Evolutionary conservation across 2,888 invertebrate genomes (phyloP).

Genomic region (Incurvaria masculella): DNA sequence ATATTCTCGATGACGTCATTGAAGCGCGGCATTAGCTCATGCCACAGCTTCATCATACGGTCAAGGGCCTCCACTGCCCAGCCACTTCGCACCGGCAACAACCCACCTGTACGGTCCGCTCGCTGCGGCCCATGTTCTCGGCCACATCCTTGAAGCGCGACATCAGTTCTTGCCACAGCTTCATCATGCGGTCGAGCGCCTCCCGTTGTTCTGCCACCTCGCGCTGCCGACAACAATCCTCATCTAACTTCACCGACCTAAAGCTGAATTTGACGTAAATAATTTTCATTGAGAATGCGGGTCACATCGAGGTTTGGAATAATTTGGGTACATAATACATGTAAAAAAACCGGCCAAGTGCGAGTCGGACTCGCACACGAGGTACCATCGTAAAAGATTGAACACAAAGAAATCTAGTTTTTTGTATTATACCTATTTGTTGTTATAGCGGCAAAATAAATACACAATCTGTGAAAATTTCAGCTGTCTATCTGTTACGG

Average conservation of each 20-base stretch:
- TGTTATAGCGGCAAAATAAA: too few relatives aligned
- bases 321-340: neutral
- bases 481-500: too few relatives aligned
- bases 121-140: conserved; percentile 27
- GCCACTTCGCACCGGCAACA: conserved; percentile 50
- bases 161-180: conserved; percentile 49
- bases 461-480: too few relatives aligned
- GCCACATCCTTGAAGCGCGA: conserved; percentile 43
- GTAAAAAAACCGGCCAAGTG: too few relatives aligned
- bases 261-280: neutral
- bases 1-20: conserved; percentile 36
- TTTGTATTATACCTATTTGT: too few relatives aligned
- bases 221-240: conserved; percentile 33
- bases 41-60: conserved; percentile 52
- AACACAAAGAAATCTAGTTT: too few relatives aligned
- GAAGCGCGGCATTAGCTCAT: conserved; percentile 47
- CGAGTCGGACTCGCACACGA: too few relatives aligned
- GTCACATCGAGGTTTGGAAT: neutral
- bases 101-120: conserved; percentile 30
- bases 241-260: neutral
- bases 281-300: neutral
- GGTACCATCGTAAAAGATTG: too few relatives aligned
- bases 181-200: conserved; percentile 53
- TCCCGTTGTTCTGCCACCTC: conserved; percentile 47
- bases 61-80: conserved; percentile 48